Evolutionary conservation across 2,888 invertebrate genomes (phyloP).

Genomic region (Sinelater perroti): DNA sequence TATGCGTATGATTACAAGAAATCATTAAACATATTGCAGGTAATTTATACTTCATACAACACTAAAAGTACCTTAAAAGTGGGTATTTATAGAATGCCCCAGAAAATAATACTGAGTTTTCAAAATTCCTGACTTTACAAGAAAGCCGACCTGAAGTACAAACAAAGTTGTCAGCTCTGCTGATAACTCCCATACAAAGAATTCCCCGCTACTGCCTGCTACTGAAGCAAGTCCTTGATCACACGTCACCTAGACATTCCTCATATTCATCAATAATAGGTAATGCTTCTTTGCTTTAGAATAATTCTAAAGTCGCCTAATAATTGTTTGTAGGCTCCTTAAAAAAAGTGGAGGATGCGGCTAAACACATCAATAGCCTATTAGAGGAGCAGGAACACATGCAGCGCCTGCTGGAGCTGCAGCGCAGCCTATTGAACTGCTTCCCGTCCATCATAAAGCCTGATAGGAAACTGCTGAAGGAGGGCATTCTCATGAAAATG

Average conservation of each 20-base stretch:
- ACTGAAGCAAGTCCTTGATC: slow-evolving; percentile 72
- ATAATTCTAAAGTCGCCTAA: no score
- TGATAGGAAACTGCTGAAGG: slow-evolving; percentile 74
- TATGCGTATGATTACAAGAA: slow-evolving; percentile 79
- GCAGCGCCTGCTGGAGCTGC: slow-evolving; percentile 72
- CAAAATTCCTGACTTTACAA: slow-evolving; percentile 68
- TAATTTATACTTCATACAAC: slow-evolving; percentile 49
- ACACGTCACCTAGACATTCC: slow-evolving; percentile 66
- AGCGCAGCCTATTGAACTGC: slow-evolving; percentile 68
- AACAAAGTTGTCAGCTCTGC: slow-evolving; percentile 73
- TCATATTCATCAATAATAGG: slow-evolving; percentile 66
- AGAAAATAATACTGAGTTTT: slow-evolving; percentile 64
- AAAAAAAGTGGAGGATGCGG: slow-evolving; percentile 72
- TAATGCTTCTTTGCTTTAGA: slow-evolving; percentile 43
- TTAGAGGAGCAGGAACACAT: slow-evolving; percentile 78
- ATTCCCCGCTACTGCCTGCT: slow-evolving; percentile 79
- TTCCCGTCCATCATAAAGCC: slow-evolving; percentile 74
- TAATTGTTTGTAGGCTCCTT: slow-evolving; percentile 67
- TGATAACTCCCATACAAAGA: slow-evolving; percentile 82
- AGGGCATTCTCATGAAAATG: slow-evolving; percentile 70
- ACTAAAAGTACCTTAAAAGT: no score
- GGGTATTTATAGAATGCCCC: slow-evolving; percentile 61
- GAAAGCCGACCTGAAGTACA: slow-evolving; percentile 76
- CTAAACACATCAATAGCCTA: slow-evolving; percentile 76
- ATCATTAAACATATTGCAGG: slow-evolving; percentile 69